phyloP scores from a whole-genome alignment of 1,140 invertebrate genomes.

The Himalopsyche phryganea region DNA sequence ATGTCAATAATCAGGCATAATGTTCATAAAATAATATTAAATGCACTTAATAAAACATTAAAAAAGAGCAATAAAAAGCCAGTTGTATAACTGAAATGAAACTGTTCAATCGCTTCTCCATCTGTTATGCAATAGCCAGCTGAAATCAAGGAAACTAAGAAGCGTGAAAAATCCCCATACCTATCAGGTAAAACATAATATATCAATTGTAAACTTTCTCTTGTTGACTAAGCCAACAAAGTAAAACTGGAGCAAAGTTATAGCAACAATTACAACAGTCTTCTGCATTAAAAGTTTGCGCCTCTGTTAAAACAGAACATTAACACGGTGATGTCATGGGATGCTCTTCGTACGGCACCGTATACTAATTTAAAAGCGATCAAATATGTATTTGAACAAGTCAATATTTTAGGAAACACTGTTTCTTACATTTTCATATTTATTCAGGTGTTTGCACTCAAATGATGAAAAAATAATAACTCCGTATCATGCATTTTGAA shows the following conservation, averaged over 20 bases:
- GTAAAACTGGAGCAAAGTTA: constrained; percentile 18
- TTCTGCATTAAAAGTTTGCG: not conserved
- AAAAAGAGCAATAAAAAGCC: no score
- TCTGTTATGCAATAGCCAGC: constrained; percentile 22
- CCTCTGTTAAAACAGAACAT: not conserved
- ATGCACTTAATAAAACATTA: no score
- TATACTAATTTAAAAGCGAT: not conserved
- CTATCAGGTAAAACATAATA: constrained; percentile 25
- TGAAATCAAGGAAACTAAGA: constrained; percentile 23
- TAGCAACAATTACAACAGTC: not conserved
- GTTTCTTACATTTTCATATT: no score
- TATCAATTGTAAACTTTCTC: constrained; percentile 29
- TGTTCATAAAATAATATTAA: no score
- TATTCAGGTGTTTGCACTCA: no score
- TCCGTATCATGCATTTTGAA: no score
- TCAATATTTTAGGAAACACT: no score
- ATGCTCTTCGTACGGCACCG: not conserved
- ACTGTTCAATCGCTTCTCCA: not conserved
- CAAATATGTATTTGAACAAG: no score
- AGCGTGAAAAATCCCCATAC: constrained; percentile 24
- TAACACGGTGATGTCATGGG: not conserved
- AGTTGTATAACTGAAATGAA: no score
- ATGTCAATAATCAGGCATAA: no score
- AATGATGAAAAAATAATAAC: no score
- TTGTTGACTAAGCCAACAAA: constrained; percentile 19